These are phyloP conservation scores for Gonatopus flavifemur DNA, from an alignment of 1,140 invertebrate genomes.

Conservation along the genomic window DNA sequence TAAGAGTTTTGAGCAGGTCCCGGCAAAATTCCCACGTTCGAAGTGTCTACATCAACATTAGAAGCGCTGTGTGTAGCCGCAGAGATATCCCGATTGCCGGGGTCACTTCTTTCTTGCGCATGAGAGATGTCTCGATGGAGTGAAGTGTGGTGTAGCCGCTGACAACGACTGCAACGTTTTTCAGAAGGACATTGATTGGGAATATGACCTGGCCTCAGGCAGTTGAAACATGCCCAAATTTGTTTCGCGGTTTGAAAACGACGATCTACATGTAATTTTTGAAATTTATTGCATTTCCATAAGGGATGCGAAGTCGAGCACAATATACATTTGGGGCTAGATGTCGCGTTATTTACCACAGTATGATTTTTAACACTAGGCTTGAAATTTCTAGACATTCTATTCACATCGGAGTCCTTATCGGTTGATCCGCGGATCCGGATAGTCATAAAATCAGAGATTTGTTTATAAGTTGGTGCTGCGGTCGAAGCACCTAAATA, in stretches of 20 bases:
- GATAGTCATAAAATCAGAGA: neutral
- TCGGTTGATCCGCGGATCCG: neutral
- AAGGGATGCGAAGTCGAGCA: neutral
- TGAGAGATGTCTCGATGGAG: conserved; percentile 3
- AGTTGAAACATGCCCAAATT: neutral
- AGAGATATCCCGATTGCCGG: neutral
- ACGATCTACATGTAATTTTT: neutral
- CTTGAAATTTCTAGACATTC: no score
- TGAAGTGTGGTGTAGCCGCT: conserved; percentile 13
- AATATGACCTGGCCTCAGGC: neutral
- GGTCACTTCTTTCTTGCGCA: neutral
- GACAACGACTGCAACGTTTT: conserved; percentile 8
- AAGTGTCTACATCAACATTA: neutral
- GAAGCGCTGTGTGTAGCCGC: neutral
- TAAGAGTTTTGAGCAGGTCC: neutral
- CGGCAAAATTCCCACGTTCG: neutral
- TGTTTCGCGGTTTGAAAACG: neutral
- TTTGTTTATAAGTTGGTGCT: neutral
- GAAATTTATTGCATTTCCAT: neutral
- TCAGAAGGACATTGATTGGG: neutral
- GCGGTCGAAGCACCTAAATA: neutral
- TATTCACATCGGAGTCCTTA: neutral
- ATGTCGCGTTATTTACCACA: neutral
- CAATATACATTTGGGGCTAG: neutral
- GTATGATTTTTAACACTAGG: neutral